Evolutionary conservation across 2,797 vertebrate species (phyloP).

Genomic region (Hydrolagus colliei): DNA sequence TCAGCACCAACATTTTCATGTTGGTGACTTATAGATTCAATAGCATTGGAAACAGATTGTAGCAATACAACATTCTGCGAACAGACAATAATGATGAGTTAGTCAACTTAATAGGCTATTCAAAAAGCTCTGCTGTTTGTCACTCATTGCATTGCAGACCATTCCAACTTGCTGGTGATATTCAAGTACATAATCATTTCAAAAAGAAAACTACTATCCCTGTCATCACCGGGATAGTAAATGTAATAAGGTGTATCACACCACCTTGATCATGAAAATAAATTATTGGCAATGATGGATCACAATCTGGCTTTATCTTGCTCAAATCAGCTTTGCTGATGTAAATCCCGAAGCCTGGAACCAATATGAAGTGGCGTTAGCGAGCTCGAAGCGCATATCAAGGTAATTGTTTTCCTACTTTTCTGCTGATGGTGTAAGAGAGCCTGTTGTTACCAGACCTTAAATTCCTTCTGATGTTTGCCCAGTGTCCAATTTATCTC

Average conservation of each 20-base stretch:
- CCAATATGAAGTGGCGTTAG: no score
- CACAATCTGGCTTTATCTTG: no score
- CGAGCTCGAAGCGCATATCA: neutral
- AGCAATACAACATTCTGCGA: neutral
- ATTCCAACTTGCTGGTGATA: conserved; percentile 6
- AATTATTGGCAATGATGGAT: no score
- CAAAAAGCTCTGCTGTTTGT: conserved; percentile 17
- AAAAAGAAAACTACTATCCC: neutral
- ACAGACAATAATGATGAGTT: neutral
- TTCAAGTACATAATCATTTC: neutral
- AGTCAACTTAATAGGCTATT: conserved; percentile 18
- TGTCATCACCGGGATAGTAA: neutral
- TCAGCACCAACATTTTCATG: conserved; percentile 2
- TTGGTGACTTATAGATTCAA: neutral
- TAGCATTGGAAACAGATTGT: neutral
- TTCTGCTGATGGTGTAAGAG: no score
- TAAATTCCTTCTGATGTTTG: no score
- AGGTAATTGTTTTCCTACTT: no score
- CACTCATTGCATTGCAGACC: conserved; percentile 2
- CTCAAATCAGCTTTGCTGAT: no score
- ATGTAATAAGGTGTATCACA: no score
- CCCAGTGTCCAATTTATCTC: no score
- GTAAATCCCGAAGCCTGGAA: no score
- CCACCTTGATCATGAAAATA: no score
- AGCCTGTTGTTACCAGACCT: no score